Conservation (phyloP, 2,888 invertebrate genomes). For the Andrena flavipes region DNA sequence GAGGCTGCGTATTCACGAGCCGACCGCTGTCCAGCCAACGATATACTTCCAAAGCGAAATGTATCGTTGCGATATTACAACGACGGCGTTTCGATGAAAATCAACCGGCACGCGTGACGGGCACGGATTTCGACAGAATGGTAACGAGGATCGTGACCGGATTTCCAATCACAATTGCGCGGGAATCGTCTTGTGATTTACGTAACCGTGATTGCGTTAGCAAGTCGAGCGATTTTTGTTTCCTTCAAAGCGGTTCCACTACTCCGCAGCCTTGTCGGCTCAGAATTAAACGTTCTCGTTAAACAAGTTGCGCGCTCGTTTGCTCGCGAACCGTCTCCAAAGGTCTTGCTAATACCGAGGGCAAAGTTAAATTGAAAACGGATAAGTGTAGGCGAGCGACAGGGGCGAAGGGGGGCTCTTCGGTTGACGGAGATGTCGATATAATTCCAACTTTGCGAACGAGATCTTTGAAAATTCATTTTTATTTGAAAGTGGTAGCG, state of each 20-base stretch:
- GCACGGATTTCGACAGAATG: conserved; percentile 4
- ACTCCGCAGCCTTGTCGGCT: too few relatives aligned
- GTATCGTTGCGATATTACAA: neutral
- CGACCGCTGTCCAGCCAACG: neutral
- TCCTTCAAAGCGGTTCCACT: too few relatives aligned
- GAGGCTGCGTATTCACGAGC: conserved; percentile 2
- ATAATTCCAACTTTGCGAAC: neutral
- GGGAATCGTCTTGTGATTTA: conserved; percentile 5
- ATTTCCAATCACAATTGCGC: conserved; percentile 10
- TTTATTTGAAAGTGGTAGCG: neutral
- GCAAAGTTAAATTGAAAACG: conserved; percentile 40
- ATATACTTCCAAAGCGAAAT: neutral
- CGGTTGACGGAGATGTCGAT: conserved; percentile 21
- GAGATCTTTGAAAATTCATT: neutral
- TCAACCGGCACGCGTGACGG: neutral
- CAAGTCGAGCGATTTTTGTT: neutral
- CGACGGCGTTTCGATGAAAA: neutral
- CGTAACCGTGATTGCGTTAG: neutral
- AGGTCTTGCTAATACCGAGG: conserved; percentile 15
- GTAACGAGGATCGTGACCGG: conserved; percentile 6
- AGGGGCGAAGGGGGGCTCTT: conserved; percentile 6
- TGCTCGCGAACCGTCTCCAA: conserved; percentile 10
- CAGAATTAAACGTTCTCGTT: too few relatives aligned
- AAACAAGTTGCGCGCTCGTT: conserved; percentile 11
- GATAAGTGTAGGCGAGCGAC: neutral